Conservation (phyloP, 2,113 vertebrate genomes). For the Colius striatus region DNA sequence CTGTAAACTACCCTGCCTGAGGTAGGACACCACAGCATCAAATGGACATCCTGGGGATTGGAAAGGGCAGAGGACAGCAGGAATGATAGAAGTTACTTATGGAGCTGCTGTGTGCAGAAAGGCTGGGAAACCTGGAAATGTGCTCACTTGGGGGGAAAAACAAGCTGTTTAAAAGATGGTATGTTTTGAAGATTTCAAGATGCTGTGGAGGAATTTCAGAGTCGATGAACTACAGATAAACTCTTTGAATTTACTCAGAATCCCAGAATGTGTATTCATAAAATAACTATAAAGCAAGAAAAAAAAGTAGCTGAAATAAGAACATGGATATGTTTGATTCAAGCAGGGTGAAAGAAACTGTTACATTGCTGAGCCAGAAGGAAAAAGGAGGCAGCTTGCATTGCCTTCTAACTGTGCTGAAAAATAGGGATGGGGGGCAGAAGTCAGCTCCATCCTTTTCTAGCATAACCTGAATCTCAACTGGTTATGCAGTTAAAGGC, state of each 20-base stretch:
- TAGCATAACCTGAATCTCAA: background rate
- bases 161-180: background rate
- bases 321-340: background rate
- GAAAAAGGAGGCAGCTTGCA: background rate
- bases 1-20: background rate
- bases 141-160: background rate
- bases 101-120: background rate
- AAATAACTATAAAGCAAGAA: background rate
- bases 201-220: background rate
- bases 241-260: background rate
- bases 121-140: background rate
- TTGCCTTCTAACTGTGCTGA: background rate
- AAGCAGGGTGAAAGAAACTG: background rate
- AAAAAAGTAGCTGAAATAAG: background rate
- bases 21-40: background rate
- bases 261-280: background rate
- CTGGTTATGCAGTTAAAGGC: background rate
- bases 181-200: background rate
- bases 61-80: slow-evolving; percentile 10
- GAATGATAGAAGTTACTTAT: background rate
- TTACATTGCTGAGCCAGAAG: background rate
- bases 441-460: background rate
- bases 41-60: background rate
- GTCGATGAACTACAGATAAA: slow-evolving; percentile 3
- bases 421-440: background rate